A percentile compares a stretch with the other conserved stretches of the same genome.
Conservation (phyloP, 2,113 vertebrate genomes). For the Suricata suricatta region DNA sequence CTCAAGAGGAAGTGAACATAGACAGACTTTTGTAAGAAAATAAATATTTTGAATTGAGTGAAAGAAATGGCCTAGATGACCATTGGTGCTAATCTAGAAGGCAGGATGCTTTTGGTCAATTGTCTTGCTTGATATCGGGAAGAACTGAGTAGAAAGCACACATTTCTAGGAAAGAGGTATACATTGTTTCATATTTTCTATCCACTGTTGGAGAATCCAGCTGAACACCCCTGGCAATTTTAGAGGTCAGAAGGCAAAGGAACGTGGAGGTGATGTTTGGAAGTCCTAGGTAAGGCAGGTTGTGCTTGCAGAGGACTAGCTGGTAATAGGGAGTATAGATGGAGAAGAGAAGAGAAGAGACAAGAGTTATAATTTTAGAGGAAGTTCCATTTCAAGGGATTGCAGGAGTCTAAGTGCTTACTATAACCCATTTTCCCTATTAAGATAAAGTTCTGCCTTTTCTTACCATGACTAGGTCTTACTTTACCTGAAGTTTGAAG, state of each 20-base stretch:
- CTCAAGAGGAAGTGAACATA: background rate
- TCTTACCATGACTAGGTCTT: background rate
- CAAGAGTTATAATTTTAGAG: background rate
- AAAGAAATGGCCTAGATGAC: background rate
- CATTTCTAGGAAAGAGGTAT: background rate
- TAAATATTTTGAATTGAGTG: background rate
- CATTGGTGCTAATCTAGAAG: background rate
- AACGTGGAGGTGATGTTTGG: background rate
- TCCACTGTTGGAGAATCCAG: background rate
- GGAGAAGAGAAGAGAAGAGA: background rate
- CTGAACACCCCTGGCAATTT: background rate
- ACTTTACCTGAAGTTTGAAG: background rate
- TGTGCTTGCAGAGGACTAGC: background rate
- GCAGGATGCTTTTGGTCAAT: background rate
- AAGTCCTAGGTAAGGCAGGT: background rate
- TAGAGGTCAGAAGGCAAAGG: background rate
- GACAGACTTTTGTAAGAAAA: background rate
- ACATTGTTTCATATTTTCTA: background rate
- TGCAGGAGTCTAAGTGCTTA: background rate
- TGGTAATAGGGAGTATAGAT: background rate
- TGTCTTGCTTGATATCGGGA: background rate
- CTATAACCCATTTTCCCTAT: background rate
- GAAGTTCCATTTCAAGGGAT: background rate
- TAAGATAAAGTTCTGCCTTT: background rate
- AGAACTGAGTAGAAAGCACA: background rate